A percentile compares a stretch with the other conserved stretches of the same genome.
phyloP scores from a whole-genome alignment of 2,888 invertebrate genomes.

The Noctua fimbriata region DNA sequence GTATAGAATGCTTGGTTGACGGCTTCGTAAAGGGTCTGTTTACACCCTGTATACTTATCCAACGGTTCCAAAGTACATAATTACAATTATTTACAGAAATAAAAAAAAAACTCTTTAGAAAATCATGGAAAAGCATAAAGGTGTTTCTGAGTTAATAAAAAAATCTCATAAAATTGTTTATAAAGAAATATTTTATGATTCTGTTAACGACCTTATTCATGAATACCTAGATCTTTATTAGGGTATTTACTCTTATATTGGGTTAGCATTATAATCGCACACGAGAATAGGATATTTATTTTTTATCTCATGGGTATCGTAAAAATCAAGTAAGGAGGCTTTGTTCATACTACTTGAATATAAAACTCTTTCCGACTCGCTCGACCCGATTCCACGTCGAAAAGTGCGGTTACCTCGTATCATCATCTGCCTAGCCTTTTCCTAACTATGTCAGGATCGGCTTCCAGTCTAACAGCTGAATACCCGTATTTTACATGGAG shows the following conservation, averaged over 20 bases:
- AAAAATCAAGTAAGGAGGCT: neutral
- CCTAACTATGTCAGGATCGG: no score
- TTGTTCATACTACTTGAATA: neutral
- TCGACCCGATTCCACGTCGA: neutral
- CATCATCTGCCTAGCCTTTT: no score
- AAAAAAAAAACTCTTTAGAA: neutral
- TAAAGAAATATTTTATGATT: conserved; percentile 42
- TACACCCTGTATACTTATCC: no score
- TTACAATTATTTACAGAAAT: neutral
- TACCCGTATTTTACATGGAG: no score
- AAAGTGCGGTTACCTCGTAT: neutral
- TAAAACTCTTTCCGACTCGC: neutral
- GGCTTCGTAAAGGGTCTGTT: no score
- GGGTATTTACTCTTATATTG: conserved; percentile 7
- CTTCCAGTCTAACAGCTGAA: no score
- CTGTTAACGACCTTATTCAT: conserved; percentile 44
- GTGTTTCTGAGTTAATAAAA: conserved; percentile 51
- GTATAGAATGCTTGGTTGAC: no score
- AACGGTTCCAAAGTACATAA: neutral
- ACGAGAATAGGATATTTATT: neutral
- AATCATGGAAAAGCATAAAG: conserved; percentile 10
- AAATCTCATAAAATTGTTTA: conserved; percentile 53
- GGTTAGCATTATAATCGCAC: neutral
- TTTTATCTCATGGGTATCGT: neutral
- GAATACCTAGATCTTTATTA: conserved; percentile 38